These are phyloP conservation scores for Eumerus sabulonum DNA, from an alignment of 2,888 invertebrate species.

Conservation along the genomic window DNA sequence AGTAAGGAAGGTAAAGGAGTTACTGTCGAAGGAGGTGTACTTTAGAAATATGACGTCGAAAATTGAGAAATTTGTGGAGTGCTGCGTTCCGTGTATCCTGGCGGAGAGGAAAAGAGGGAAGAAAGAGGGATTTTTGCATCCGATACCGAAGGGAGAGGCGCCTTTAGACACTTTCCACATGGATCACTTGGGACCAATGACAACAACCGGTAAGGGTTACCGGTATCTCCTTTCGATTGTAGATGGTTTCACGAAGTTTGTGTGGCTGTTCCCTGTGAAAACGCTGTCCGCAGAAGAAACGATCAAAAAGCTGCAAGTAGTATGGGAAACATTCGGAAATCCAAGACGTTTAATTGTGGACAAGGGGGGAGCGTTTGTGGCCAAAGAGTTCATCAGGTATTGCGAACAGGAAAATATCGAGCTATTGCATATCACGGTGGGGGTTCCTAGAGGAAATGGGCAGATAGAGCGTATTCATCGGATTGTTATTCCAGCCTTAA, in stretches of 20 bases:
- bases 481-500: slow-evolving; percentile 40
- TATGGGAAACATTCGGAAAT: no score
- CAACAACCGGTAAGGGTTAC: slow-evolving; percentile 19
- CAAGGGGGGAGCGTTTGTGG: not conserved
- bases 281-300: not conserved
- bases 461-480: slow-evolving; percentile 48
- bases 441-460: slow-evolving; percentile 41
- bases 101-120: slow-evolving; percentile 11
- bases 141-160: slow-evolving; percentile 8
- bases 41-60: not conserved
- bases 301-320: not conserved
- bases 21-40: not conserved
- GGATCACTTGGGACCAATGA: slow-evolving; percentile 25
- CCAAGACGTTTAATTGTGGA: not conserved
- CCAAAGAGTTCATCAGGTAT: not conserved
- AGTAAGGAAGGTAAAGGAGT: not conserved
- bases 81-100: slow-evolving; percentile 2
- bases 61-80: not conserved
- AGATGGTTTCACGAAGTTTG: slow-evolving; percentile 25
- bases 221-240: slow-evolving; percentile 28
- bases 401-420: slow-evolving; percentile 6
- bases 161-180: slow-evolving; percentile 26
- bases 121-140: slow-evolving; percentile 15
- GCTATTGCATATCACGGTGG: slow-evolving; percentile 9
- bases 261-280: not conserved